Evolutionary conservation across 2,113 vertebrate genomes (phyloP), one percentile per base, ranked within the genome.

Genomic region (Cervus canadensis): DNA sequence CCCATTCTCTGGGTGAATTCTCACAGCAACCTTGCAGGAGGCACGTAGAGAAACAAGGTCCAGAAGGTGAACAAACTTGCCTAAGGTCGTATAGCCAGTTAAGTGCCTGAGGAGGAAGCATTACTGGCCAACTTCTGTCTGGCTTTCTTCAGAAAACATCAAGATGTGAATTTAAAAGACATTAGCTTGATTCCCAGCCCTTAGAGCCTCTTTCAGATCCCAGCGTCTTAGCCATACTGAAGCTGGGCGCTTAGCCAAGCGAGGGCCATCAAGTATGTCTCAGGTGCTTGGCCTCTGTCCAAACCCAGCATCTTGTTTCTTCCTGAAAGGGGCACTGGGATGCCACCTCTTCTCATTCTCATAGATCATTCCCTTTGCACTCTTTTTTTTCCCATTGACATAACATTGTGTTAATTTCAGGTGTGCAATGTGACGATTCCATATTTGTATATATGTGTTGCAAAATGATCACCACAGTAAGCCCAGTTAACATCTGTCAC

Each of bases 121-220:
- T 96, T 92, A 97, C 54, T 28, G 45, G 82, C 57, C 54, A 95
- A 48, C 86, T 57, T 88, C 33, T 57, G 81, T 62, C 87, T 84
- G 87, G 36, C 30, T 97, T 98, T 94, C 74, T 97, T 96, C 60
- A 82, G 83, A 92, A 94, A 97, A 89, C 88, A 95, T 97, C 81
- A 87, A 92, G 79, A 93, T 90, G n/a, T 71, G 97, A 94, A 87
- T 92, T 98, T 97, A 95, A 95, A 97, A 97, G 91, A 93, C 88
- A 85, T 95, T 95, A 97, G 94, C 79, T 97, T 40, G 12, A 81
- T 96, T 84, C 40, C 50, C n/a, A 86, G 74, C 62, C 71, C 7
- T 57, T 14, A 40, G 87, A 89, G 93, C 64, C 67, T 96, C 71
- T 81, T 78, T 84, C 30, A 33, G 93, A 57, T 87, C 64, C 60